phyloP scores from a whole-genome alignment of 2,888 invertebrate species.

The Augochlorella aurata region DNA sequence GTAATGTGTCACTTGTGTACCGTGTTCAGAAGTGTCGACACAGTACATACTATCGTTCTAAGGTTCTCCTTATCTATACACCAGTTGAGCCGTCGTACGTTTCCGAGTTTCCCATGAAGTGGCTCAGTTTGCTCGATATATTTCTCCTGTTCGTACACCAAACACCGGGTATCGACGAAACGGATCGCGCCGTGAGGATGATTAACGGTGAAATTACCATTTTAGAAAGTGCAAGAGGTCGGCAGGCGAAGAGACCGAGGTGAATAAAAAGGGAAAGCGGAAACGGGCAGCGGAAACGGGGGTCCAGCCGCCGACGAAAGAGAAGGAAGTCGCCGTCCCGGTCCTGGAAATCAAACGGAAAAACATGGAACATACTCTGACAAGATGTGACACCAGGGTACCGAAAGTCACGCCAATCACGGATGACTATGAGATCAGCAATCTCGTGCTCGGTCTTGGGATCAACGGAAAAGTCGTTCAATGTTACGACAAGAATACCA shows the following conservation, averaged over 20 bases:
- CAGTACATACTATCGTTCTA: conserved; percentile 44
- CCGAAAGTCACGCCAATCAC: conserved; percentile 92
- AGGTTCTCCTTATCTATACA: conserved; percentile 49
- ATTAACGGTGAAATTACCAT: conserved; percentile 37
- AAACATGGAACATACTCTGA: conserved; percentile 71
- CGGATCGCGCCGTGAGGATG: neutral
- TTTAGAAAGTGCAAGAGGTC: conserved; percentile 73
- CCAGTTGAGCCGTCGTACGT: conserved; percentile 35
- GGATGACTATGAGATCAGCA: conserved; percentile 95
- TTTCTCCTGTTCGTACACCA: conserved; percentile 39
- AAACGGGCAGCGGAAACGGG: conserved; percentile 62
- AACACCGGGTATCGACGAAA: neutral
- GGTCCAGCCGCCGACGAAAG: conserved; percentile 43
- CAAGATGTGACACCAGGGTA: conserved; percentile 76
- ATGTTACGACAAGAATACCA: conserved; percentile 90
- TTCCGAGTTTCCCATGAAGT: conserved; percentile 43
- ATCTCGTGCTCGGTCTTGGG: conserved; percentile 96
- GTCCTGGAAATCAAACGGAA: conserved; percentile 52
- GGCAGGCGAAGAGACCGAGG: conserved; percentile 57
- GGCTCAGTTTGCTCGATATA: conserved; percentile 42
- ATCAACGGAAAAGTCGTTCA: conserved; percentile 99
- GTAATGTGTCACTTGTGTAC: conserved; percentile 30
- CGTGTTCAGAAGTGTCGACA: conserved; percentile 27
- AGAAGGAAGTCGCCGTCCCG: conserved; percentile 39
- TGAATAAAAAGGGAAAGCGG: conserved; percentile 64